These are phyloP conservation scores for Argyrosomus regius DNA, from an alignment of 2,797 vertebrate species.

Conservation along the genomic window DNA sequence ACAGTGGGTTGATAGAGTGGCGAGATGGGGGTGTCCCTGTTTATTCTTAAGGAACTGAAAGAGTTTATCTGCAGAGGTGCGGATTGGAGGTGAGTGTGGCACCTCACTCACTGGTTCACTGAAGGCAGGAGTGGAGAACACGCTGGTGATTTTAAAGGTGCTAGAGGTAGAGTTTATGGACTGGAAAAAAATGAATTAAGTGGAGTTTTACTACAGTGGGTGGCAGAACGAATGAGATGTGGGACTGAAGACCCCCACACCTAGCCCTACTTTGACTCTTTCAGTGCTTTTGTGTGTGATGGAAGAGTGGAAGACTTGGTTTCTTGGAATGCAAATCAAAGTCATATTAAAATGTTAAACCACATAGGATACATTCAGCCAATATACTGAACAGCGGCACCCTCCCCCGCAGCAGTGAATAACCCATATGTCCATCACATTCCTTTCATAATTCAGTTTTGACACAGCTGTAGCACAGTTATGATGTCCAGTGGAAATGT, in stretches of 20 bases:
- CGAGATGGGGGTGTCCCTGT: conserved; percentile 84
- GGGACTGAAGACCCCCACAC: conserved; percentile 36
- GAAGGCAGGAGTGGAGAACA: conserved; percentile 48
- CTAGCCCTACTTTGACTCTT: conserved; percentile 23
- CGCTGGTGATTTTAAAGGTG: conserved; percentile 56
- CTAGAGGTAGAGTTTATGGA: conserved; percentile 64
- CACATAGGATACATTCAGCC: neutral
- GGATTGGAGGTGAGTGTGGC: conserved; percentile 46
- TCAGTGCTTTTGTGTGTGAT: conserved; percentile 8
- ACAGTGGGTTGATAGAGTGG: conserved; percentile 74
- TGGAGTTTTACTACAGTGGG: conserved; percentile 67
- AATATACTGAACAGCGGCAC: neutral
- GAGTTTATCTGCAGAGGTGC: conserved; percentile 74
- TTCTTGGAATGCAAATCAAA: conserved; percentile 15
- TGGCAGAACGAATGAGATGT: conserved; percentile 64
- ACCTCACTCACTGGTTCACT: conserved; percentile 54
- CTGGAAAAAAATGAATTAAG: conserved; percentile 68
- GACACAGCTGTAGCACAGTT: neutral
- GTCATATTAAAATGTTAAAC: conserved; percentile 24
- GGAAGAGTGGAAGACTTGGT: neutral
- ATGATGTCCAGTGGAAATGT: neutral
- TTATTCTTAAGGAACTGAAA: conserved; percentile 86
- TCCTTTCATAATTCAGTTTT: conserved; percentile 14
- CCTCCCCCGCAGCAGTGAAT: neutral
- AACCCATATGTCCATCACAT: neutral